Evolutionary conservation across 2,113 vertebrate genomes (phyloP), one percentile per base, ranked within the genome.

Genomic region (Circaetus gallicus): DNA sequence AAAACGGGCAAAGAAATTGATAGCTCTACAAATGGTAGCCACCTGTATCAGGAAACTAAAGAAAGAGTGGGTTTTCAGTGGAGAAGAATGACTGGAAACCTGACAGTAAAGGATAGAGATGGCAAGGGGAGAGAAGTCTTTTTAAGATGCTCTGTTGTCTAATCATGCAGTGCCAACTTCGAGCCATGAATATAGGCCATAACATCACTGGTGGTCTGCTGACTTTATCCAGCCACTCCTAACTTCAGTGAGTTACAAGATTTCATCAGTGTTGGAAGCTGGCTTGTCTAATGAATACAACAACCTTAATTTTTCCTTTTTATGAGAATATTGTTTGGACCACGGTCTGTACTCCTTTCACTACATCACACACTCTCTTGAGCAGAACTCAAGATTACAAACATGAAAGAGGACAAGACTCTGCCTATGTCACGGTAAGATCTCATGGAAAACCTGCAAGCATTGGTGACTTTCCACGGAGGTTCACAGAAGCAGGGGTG

Each of bases 21-120:
- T 98, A 96, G 97, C 89, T 89, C 97, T 97, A 97, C 97, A 98
- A 98, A 98, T 98, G 98, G 97, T 70, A 98, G 98, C 98, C 98
- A 98, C 97, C 98, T 98, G 98, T 96, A 98, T 59, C 82, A 95
- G 85, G 89, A 97, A 97, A 96, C 90, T 90, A 96, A 97, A 97
- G 95, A 97, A 97, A 97, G 71, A 93, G 59, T 94, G 80, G 94
- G 56, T 36, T 91, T 97, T 97, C 87, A 72, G 84, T 86, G 42
- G 79, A 94, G 90, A 92, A 91, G 89, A 96, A 96, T 95, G 86
- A 94, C 89, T 95, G 82, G 94, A 96, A 95, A 97, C 52, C 80
- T 95, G 88, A 95, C 94, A 95, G 89, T 76, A 95, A 96, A 94
- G 66, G 84, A 95, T 59, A 93, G 93, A 96, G 97, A 96, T 86